Percentiles rank a stretch among this genome's conserved stretches.
Evolutionary conservation across 2,113 vertebrate species (phyloP).

Genomic region (Acanthochromis polyacanthus): DNA sequence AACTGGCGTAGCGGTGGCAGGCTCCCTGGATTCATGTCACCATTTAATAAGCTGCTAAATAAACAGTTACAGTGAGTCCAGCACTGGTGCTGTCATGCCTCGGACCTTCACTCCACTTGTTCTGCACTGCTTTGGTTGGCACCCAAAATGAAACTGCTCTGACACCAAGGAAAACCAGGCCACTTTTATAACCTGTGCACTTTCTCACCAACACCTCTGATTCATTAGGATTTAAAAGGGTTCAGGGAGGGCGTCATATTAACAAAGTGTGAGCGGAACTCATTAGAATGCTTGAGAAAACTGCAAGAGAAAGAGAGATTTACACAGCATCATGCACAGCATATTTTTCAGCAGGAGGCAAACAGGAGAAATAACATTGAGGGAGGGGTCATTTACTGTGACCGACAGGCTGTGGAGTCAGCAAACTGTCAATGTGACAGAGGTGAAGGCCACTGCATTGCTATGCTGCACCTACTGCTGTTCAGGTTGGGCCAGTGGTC

Average conservation of each 20-base stretch:
- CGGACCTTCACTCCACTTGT: conserved; percentile 47
- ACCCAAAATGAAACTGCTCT: conserved; percentile 22
- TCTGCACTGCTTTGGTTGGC: conserved; percentile 49
- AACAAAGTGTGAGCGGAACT: not conserved
- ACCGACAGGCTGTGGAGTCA: conserved; percentile 52
- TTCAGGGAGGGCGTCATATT: conserved; percentile 19
- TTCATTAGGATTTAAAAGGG: conserved; percentile 36
- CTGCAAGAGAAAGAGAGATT: conserved; percentile 11
- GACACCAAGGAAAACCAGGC: conserved; percentile 24
- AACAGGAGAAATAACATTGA: not conserved
- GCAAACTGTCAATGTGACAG: conserved; percentile 31
- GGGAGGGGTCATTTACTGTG: conserved; percentile 7
- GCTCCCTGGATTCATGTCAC: conserved; percentile 48
- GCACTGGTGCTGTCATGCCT: conserved; percentile 36
- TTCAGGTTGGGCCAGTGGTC: conserved; percentile 1
- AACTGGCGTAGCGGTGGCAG: conserved; percentile 35
- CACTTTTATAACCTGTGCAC: conserved; percentile 51
- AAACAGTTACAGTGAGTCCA: conserved; percentile 56
- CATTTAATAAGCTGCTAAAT: conserved; percentile 72
- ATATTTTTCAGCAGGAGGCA: conserved; percentile 12
- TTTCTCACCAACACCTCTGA: conserved; percentile 51
- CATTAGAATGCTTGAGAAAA: not conserved
- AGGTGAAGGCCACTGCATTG: conserved; percentile 7
- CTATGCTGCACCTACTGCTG: conserved; percentile 7
- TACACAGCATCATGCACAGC: not conserved